These are phyloP conservation scores for Sphenodon punctatus DNA, from an alignment of 2,797 vertebrate species.

Conservation along the genomic window DNA sequence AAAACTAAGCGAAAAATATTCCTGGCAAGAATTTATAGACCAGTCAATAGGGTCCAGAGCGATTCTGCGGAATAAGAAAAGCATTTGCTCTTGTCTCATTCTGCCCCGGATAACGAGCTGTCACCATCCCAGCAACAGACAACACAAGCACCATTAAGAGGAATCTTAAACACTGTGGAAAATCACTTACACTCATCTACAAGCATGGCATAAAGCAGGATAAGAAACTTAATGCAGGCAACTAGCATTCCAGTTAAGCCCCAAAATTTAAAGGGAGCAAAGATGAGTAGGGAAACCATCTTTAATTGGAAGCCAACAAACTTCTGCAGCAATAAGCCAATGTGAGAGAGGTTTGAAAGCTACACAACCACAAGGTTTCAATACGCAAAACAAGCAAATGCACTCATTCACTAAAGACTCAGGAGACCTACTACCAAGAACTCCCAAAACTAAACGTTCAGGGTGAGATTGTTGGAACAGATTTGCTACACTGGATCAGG, in stretches of 20 bases:
- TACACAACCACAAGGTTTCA: no score
- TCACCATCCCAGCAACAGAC: not conserved
- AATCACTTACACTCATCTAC: not conserved
- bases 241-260: not conserved
- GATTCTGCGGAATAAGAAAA: no score
- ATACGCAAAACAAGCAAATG: conserved; percentile 61
- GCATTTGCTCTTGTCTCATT: no score
- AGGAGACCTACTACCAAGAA: not conserved
- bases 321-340: not conserved
- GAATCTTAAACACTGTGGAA: not conserved
- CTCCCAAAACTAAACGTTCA: not conserved
- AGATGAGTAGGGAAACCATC: not conserved
- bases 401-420: not conserved
- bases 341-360: no score
- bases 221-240: rapidly evolving
- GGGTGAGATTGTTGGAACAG: not conserved
- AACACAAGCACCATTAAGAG: not conserved
- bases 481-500: no score
- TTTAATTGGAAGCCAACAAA: not conserved
- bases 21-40: no score
- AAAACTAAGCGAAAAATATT: no score
- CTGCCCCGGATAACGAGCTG: no score
- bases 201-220: rapidly evolving
- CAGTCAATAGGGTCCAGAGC: no score
- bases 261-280: not conserved